Conservation (phyloP, 2,797 vertebrate species). For the Enteromius mattozi region DNA sequence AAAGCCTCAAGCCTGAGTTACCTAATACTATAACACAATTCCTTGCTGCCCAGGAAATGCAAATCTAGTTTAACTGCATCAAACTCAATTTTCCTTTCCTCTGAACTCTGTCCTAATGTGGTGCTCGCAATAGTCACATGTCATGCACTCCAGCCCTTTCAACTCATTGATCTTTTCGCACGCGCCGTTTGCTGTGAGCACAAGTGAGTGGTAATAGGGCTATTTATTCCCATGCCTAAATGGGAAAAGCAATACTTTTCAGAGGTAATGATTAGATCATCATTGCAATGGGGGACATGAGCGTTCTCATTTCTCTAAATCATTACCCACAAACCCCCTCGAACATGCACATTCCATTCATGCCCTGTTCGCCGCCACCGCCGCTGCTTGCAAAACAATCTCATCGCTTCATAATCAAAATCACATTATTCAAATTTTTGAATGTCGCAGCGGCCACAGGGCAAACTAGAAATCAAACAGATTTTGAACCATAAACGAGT, state of each 20-base stretch:
- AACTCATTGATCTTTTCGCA: constrained; percentile 45
- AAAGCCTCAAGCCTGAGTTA: background rate
- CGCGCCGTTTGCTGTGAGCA: constrained; percentile 40
- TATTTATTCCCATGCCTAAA: constrained; percentile 51
- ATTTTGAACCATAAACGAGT: constrained; percentile 46
- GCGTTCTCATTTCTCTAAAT: constrained; percentile 47
- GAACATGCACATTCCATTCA: constrained; percentile 17
- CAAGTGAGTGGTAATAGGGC: constrained; percentile 46
- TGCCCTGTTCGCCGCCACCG: background rate
- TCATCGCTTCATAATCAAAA: constrained; percentile 49
- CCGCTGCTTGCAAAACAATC: constrained; percentile 37
- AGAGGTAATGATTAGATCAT: constrained; percentile 52
- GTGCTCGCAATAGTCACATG: constrained; percentile 24
- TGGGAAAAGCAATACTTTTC: constrained; percentile 50
- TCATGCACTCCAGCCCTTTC: constrained; percentile 30
- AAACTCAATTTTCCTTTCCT: constrained; percentile 16
- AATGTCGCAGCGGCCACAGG: constrained; percentile 39
- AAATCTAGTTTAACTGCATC: constrained; percentile 26
- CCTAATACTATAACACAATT: constrained; percentile 3
- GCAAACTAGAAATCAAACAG: constrained; percentile 49
- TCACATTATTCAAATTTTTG: constrained; percentile 47
- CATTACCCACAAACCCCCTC: constrained; percentile 44
- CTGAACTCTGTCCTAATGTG: constrained; percentile 9
- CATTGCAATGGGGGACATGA: constrained; percentile 33
- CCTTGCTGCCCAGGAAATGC: constrained; percentile 1